phyloP scores from a whole-genome alignment of 2,888 invertebrate species.

The Caenorhabditis sp. region DNA sequence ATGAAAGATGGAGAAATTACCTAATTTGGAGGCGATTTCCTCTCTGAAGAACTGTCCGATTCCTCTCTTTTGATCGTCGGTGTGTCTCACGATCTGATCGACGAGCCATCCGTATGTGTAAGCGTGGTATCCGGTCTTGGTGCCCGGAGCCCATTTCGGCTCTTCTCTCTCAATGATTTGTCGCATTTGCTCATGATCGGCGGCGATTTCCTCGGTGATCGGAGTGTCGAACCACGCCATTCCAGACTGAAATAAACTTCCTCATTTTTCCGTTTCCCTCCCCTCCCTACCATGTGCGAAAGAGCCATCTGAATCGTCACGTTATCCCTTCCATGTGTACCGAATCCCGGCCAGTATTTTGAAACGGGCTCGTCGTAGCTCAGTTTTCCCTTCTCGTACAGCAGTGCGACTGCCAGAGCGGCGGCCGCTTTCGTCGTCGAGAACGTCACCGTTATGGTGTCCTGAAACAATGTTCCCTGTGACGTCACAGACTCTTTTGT shows the following conservation, averaged over 20 bases:
- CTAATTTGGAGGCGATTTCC: conserved; percentile 46
- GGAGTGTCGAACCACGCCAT: conserved; percentile 66
- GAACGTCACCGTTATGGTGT: conserved; percentile 69
- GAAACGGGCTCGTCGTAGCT: conserved; percentile 68
- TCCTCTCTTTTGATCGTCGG: conserved; percentile 56
- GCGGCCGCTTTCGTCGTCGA: conserved; percentile 70
- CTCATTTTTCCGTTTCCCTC: neutral
- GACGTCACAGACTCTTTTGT: conserved; percentile 20
- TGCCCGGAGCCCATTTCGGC: conserved; percentile 70
- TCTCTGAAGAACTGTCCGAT: conserved; percentile 60
- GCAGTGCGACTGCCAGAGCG: conserved; percentile 61
- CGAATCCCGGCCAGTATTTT: conserved; percentile 72
- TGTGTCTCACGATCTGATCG: conserved; percentile 62
- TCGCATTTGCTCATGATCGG: conserved; percentile 61
- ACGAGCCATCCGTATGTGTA: conserved; percentile 66
- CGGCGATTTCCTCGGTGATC: conserved; percentile 66
- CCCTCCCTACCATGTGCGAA: conserved; percentile 61
- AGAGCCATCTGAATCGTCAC: conserved; percentile 70
- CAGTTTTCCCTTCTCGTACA: conserved; percentile 57
- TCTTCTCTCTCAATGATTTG: conserved; percentile 60
- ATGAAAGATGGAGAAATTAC: too few species aligned
- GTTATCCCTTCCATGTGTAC: conserved; percentile 67
- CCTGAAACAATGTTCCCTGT: conserved; percentile 36
- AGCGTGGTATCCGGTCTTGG: conserved; percentile 62
- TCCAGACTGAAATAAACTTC: conserved; percentile 56